Evolutionary conservation across 2,888 invertebrate genomes (phyloP).

Genomic region (Brenthis ino): DNA sequence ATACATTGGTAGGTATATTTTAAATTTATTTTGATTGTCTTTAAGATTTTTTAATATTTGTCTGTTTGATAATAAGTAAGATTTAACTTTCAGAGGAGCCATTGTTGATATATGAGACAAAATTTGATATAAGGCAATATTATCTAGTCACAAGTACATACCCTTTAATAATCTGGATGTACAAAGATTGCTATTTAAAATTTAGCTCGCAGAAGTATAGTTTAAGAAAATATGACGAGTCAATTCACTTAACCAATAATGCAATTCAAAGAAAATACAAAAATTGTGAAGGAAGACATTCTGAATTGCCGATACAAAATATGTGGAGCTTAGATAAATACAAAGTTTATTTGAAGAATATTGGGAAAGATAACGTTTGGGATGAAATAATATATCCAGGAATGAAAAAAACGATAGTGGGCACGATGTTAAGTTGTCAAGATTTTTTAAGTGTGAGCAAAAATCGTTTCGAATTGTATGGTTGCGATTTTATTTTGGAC

Average conservation of each 20-base stretch:
- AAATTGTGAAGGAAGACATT: conserved; percentile 76
- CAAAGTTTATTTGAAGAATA: conserved; percentile 82
- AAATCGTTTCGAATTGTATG: conserved; percentile 94
- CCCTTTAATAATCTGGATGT: conserved; percentile 93
- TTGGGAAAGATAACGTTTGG: conserved; percentile 85
- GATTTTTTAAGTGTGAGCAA: conserved; percentile 85
- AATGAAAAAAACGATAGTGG: conserved; percentile 91
- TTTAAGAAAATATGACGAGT: conserved; percentile 90
- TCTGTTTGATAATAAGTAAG: neutral
- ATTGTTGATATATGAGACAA: conserved; percentile 90
- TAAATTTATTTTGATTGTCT: neutral
- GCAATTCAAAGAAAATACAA: conserved; percentile 91
- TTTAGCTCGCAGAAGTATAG: conserved; percentile 93
- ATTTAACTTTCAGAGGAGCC: conserved; percentile 85
- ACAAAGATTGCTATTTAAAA: conserved; percentile 91
- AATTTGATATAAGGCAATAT: conserved; percentile 96
- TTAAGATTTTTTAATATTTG: neutral
- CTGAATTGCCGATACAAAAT: conserved; percentile 87
- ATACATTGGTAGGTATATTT: conserved; percentile 91
- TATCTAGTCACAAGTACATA: conserved; percentile 90
- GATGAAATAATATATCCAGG: conserved; percentile 90
- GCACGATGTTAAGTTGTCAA: conserved; percentile 90
- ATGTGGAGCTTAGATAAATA: conserved; percentile 93
- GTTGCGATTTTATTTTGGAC: conserved; percentile 95
- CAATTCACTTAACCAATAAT: conserved; percentile 93